Percentiles rank a stretch among this genome's conserved stretches.
These are phyloP conservation scores for Cotesia chilonis DNA, from an alignment of 1,140 invertebrate genomes.

Conservation along the genomic window DNA sequence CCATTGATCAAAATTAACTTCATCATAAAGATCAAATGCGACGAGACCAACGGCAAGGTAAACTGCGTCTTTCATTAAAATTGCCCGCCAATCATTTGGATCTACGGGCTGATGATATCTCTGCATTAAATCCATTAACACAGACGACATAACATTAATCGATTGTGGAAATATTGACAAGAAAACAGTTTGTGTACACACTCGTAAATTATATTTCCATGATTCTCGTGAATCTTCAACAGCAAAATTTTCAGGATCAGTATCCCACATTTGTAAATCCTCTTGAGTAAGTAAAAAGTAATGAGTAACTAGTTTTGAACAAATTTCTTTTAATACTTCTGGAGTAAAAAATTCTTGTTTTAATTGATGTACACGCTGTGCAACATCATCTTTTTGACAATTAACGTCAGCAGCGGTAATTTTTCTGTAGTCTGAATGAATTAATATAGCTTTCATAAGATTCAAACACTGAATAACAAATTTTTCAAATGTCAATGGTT, in stretches of 20 bases:
- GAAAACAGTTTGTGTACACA: constrained; percentile 88
- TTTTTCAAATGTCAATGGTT: constrained; percentile 79
- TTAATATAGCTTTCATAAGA: constrained; percentile 84
- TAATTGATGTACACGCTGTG: constrained; percentile 74
- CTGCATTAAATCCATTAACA: constrained; percentile 78
- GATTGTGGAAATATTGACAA: constrained; percentile 85
- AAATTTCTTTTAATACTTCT: constrained; percentile 79
- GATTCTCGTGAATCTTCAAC: constrained; percentile 88
- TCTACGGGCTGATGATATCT: constrained; percentile 71
- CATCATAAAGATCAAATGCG: constrained; percentile 92
- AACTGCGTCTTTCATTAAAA: constrained; percentile 92
- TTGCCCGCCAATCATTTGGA: constrained; percentile 76
- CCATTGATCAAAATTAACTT: constrained; percentile 93
- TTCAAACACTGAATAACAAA: constrained; percentile 91
- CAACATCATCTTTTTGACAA: constrained; percentile 59
- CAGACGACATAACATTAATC: constrained; percentile 73
- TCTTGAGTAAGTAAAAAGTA: constrained; percentile 87
- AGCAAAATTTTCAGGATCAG: constrained; percentile 88
- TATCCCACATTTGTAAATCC: constrained; percentile 89
- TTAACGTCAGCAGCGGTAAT: neutral
- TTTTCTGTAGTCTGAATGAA: constrained; percentile 77
- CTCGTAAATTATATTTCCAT: constrained; percentile 85
- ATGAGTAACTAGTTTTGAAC: constrained; percentile 82
- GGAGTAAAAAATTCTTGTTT: constrained; percentile 76
- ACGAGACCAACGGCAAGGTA: constrained; percentile 91